Conservation (phyloP, 2,113 vertebrate species). For the Amphiprion ocellaris region DNA sequence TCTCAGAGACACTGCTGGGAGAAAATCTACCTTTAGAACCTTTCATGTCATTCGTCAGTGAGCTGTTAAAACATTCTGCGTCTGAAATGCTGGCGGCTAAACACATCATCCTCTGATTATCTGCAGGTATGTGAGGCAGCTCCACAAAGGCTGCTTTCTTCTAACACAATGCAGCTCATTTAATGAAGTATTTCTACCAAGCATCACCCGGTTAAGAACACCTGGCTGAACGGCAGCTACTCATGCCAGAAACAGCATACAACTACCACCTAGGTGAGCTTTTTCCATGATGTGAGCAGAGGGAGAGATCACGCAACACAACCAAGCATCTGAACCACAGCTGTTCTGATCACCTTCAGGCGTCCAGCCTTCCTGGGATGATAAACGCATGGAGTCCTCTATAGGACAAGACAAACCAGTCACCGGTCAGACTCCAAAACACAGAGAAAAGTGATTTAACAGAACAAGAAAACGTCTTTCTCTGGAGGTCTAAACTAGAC, state of each 20-base stretch:
- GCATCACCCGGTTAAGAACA: neutral
- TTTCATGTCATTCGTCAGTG: neutral
- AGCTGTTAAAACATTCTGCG: neutral
- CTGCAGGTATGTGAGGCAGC: neutral
- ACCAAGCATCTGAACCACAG: slow-evolving; percentile 59
- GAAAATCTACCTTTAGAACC: neutral
- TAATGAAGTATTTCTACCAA: neutral
- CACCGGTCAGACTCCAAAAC: neutral
- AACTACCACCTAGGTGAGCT: fast-evolving
- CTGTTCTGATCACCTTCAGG: slow-evolving; percentile 72
- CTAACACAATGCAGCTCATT: neutral
- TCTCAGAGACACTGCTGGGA: neutral
- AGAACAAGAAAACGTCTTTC: too few relatives aligned
- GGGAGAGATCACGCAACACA: slow-evolving; percentile 46
- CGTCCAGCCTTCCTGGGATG: slow-evolving; percentile 50
- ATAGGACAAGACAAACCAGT: slow-evolving; percentile 61
- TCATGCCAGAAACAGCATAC: neutral
- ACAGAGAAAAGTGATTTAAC: slow-evolving; percentile 1
- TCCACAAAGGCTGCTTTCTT: neutral
- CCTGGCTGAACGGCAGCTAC: neutral
- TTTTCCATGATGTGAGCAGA: slow-evolving; percentile 11
- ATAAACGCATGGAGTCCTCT: slow-evolving; percentile 83
- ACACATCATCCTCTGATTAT: too few relatives aligned
- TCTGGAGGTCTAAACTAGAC: too few relatives aligned
- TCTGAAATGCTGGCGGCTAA: too few relatives aligned